A percentile compares a stretch with the other conserved stretches of the same genome.
phyloP scores from a whole-genome alignment of 2,888 invertebrate genomes.

The Dichetophora obliterata region DNA sequence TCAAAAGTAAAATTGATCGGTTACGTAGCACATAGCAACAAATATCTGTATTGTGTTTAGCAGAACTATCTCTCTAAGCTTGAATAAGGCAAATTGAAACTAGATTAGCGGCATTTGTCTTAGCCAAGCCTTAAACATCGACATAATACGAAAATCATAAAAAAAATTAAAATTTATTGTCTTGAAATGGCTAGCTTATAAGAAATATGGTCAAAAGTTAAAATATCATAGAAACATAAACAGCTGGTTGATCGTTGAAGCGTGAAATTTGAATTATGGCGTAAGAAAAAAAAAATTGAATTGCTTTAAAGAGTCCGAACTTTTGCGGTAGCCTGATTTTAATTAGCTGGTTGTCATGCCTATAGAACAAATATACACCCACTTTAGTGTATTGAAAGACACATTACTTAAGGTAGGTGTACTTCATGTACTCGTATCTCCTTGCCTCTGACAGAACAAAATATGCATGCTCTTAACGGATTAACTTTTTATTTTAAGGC shows the following conservation, averaged over 20 bases:
- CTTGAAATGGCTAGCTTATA: not conserved
- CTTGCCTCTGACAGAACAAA: not conserved
- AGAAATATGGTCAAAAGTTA: too few species aligned
- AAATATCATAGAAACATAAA: too few species aligned
- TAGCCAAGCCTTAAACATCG: constrained; percentile 6
- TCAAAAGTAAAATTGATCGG: too few species aligned
- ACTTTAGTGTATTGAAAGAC: not conserved
- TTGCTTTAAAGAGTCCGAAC: not conserved
- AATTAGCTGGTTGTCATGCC: not conserved
- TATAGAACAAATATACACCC: not conserved
- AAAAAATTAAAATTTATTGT: not conserved
- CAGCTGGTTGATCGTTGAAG: too few species aligned
- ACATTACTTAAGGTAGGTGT: not conserved
- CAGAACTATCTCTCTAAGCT: too few species aligned
- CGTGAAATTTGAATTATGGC: not conserved
- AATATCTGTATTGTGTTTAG: too few species aligned
- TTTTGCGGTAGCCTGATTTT: not conserved
- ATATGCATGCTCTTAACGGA: constrained; percentile 10
- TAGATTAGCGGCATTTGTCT: not conserved
- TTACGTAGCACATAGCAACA: too few species aligned
- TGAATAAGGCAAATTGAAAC: not conserved
- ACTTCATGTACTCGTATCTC: not conserved
- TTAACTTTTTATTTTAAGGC: not conserved
- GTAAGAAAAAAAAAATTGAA: not conserved
- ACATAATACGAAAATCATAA: not conserved